A percentile compares a stretch with the other conserved stretches of the same genome.
These are phyloP conservation scores for Diaperis boleti DNA, from an alignment of 2,888 invertebrate species.

Conservation along the genomic window DNA sequence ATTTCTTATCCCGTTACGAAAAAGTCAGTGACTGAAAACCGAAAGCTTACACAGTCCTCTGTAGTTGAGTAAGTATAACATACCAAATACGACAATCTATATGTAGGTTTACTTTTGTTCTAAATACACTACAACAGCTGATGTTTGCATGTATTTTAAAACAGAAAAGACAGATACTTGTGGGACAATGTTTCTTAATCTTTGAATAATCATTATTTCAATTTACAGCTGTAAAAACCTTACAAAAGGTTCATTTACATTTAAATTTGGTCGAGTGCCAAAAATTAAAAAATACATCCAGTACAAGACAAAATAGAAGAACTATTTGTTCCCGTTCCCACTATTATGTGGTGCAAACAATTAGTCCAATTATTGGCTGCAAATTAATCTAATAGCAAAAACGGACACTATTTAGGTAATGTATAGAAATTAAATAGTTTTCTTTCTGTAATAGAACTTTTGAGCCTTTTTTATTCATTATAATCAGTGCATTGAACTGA, in stretches of 20 bases:
- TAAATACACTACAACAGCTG: constrained; percentile 17
- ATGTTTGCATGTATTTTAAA: constrained; percentile 25
- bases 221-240: constrained; percentile 34
- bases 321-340: constrained; percentile 34
- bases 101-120: constrained; percentile 25
- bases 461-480: constrained; percentile 19
- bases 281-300: constrained; percentile 20
- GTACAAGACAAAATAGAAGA: constrained; percentile 33
- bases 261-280: constrained; percentile 24
- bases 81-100: constrained; percentile 24
- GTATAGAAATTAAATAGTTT: constrained; percentile 43
- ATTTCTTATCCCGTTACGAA: constrained; percentile 29
- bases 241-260: constrained; percentile 13
- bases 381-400: constrained; percentile 37
- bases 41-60: constrained; percentile 21
- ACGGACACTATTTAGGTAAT: constrained; percentile 42
- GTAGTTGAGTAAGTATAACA: constrained; percentile 28
- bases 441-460: constrained; percentile 39
- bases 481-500: constrained; percentile 26
- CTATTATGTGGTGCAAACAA: constrained; percentile 36
- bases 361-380: constrained; percentile 40
- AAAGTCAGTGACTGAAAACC: constrained; percentile 8
- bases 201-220: constrained; percentile 18
- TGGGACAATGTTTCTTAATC: neutral
- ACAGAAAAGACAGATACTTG: neutral